Evolutionary conservation across 92 coral and sea anemone genomes (phyloP).

Genomic region (Epizoanthus stellaris): DNA sequence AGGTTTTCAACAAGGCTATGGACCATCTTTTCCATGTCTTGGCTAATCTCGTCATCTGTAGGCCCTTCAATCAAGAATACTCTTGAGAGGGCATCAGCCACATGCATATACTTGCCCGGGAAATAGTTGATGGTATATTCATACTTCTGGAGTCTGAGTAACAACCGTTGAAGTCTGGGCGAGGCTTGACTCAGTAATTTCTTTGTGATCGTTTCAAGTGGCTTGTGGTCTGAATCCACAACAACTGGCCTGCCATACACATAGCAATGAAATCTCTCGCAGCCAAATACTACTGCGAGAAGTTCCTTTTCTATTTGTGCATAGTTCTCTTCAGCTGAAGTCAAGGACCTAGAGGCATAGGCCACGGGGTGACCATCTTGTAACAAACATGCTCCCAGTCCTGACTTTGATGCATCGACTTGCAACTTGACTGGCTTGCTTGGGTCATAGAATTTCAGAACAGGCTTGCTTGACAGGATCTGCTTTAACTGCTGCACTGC

Average conservation of each 20-base stretch:
- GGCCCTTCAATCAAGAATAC: no score
- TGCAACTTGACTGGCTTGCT: slow-evolving; percentile 25
- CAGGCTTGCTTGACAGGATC: slow-evolving; percentile 10
- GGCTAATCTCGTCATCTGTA: no score
- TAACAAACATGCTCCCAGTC: slow-evolving; percentile 26
- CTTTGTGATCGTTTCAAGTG: background rate
- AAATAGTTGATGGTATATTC: slow-evolving; percentile 36
- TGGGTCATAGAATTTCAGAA: slow-evolving; percentile 14
- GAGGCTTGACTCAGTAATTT: slow-evolving; percentile 27
- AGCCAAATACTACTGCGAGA: slow-evolving; percentile 31
- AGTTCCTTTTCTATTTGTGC: slow-evolving; percentile 39
- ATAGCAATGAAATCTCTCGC: slow-evolving; percentile 41
- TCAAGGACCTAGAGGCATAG: slow-evolving; percentile 22
- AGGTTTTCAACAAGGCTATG: no score
- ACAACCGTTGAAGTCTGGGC: slow-evolving; percentile 16
- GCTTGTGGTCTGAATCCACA: slow-evolving; percentile 45
- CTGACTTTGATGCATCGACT: slow-evolving; percentile 32
- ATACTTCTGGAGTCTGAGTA: slow-evolving; percentile 30
- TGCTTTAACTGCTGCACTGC: slow-evolving; percentile 18
- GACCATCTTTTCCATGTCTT: no score
- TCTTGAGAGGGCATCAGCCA: slow-evolving; percentile 54
- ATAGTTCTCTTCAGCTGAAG: slow-evolving; percentile 26
- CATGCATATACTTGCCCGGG: slow-evolving; percentile 51
- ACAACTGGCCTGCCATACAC: slow-evolving; percentile 30
- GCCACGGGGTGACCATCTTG: slow-evolving; percentile 44